phyloP scores from a whole-genome alignment of 2,113 vertebrate genomes.

The Bubo bubo region DNA sequence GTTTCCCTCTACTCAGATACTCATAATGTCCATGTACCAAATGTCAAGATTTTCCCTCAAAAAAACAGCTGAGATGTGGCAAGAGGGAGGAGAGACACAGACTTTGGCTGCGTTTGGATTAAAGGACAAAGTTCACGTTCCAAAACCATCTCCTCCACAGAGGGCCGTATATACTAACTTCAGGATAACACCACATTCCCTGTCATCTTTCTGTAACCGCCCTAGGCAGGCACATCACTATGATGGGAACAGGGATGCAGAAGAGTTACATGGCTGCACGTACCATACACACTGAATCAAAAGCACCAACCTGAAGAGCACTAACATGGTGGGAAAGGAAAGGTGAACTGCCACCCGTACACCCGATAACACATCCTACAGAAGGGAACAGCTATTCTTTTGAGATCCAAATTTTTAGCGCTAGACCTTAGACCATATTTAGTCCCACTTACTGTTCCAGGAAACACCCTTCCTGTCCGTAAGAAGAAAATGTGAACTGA shows the following conservation, averaged over 20 bases:
- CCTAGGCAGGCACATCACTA: background rate
- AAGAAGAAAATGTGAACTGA: background rate
- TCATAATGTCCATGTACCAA: background rate
- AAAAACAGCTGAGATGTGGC: background rate
- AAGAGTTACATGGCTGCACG: background rate
- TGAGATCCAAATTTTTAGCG: rapidly evolving
- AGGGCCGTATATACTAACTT: background rate
- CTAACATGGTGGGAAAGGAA: background rate
- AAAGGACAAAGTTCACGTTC: slow-evolving; percentile 38
- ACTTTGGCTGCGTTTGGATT: background rate
- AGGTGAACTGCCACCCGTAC: background rate
- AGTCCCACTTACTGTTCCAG: background rate
- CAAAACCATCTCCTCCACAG: background rate
- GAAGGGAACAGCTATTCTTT: background rate
- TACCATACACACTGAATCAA: background rate
- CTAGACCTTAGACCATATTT: background rate
- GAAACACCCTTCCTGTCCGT: background rate
- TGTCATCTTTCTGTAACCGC: background rate
- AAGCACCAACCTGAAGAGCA: rapidly evolving
- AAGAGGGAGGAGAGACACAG: background rate
- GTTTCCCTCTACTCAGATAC: background rate
- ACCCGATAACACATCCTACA: background rate
- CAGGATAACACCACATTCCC: background rate
- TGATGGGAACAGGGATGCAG: background rate
- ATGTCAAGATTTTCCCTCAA: background rate